Percentiles rank a stretch among this genome's conserved stretches.
Conservation (phyloP, 2,797 vertebrate genomes). For the Syngnathus rostellatus region DNA sequence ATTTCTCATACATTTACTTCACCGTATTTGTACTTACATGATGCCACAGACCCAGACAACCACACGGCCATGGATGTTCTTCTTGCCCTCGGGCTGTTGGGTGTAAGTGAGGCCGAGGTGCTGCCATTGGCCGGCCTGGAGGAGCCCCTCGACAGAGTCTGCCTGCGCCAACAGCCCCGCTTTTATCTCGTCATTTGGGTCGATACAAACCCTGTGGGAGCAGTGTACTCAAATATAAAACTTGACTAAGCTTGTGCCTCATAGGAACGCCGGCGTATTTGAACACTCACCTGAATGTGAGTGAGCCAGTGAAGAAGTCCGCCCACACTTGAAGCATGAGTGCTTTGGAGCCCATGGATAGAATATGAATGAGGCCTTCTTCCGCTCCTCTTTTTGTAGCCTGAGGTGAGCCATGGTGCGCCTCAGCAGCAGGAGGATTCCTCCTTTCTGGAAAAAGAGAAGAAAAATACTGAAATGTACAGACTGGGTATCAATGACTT, state of each 20-base stretch:
- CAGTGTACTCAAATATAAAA: slow-evolving; percentile 4
- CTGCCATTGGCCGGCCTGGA: slow-evolving; percentile 79
- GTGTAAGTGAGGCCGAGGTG: slow-evolving; percentile 86
- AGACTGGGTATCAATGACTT: background rate
- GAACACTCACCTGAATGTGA: slow-evolving; percentile 82
- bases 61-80: slow-evolving; percentile 79
- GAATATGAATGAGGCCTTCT: slow-evolving; percentile 79
- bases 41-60: slow-evolving; percentile 88
- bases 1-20: background rate
- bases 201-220: slow-evolving; percentile 79
- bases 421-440: slow-evolving; percentile 54
- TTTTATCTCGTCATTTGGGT: slow-evolving; percentile 90
- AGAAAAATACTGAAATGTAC: slow-evolving; percentile 7
- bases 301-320: slow-evolving; percentile 75
- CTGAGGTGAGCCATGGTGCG: slow-evolving; percentile 37
- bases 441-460: slow-evolving; percentile 66
- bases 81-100: slow-evolving; percentile 88
- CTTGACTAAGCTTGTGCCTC: background rate
- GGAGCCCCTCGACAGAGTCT: slow-evolving; percentile 76
- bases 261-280: slow-evolving; percentile 5
- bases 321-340: slow-evolving; percentile 97
- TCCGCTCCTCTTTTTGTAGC: slow-evolving; percentile 69
- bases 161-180: slow-evolving; percentile 84
- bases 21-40: slow-evolving; percentile 68
- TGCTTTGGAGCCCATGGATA: slow-evolving; percentile 93